Percentiles rank a stretch among this genome's conserved stretches.
These are phyloP conservation scores for Drosophila takahashii DNA, from an alignment of 1,140 invertebrate species.

Conservation along the genomic window DNA sequence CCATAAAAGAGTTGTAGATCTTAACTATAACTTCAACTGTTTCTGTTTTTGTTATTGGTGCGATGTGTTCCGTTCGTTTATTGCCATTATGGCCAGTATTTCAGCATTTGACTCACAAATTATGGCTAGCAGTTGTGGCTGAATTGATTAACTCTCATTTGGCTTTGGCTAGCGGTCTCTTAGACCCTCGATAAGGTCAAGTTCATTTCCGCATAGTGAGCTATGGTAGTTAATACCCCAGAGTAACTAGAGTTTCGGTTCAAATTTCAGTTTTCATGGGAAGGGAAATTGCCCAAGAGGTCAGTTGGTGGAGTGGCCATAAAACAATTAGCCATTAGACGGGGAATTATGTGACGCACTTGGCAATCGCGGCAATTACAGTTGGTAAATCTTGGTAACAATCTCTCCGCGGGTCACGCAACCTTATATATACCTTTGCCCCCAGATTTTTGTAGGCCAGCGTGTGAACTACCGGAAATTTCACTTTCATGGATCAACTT, in stretches of 20 bases:
- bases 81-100: slow-evolving; percentile 62
- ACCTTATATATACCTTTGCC: not conserved
- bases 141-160: slow-evolving; percentile 71
- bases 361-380: slow-evolving; percentile 68
- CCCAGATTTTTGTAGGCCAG: slow-evolving; percentile 10
- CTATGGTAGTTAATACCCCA: not conserved
- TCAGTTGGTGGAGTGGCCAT: slow-evolving; percentile 43
- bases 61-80: slow-evolving; percentile 69
- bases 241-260: slow-evolving; percentile 4
- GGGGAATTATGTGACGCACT: slow-evolving; percentile 59
- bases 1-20: slow-evolving; percentile 38
- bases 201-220: slow-evolving; percentile 70
- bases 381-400: slow-evolving; percentile 50
- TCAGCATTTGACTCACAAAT: slow-evolving; percentile 72
- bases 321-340: slow-evolving; percentile 69
- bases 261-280: slow-evolving; percentile 20
- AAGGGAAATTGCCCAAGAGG: slow-evolving; percentile 75
- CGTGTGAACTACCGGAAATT: slow-evolving; percentile 31
- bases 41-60: slow-evolving; percentile 49
- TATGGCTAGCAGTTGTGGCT: slow-evolving; percentile 43
- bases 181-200: slow-evolving; percentile 73
- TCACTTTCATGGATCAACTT: slow-evolving; percentile 11
- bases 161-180: slow-evolving; percentile 52
- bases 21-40: slow-evolving; percentile 41
- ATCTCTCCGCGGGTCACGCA: slow-evolving; percentile 62